Conservation (phyloP, 1,140 invertebrate species). For the Drosophila pruinosa region DNA sequence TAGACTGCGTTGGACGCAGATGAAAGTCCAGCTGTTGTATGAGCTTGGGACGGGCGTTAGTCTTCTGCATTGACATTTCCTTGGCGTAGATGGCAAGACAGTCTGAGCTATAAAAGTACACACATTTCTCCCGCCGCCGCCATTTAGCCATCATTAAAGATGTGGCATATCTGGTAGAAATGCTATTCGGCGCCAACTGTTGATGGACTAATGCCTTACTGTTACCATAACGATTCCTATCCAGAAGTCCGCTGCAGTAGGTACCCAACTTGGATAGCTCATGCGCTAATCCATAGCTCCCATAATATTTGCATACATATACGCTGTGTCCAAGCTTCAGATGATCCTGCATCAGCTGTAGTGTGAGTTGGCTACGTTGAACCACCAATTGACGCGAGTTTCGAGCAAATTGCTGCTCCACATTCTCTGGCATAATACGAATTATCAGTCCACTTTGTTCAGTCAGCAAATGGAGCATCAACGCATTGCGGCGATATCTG, state of each 20-base stretch:
- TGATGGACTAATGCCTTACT: constrained; percentile 64
- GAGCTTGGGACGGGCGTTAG: constrained; percentile 54
- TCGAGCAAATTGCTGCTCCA: constrained; percentile 27
- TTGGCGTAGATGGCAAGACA: constrained; percentile 69
- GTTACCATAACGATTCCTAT: constrained; percentile 67
- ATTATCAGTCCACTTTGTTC: constrained; percentile 62
- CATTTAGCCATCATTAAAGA: constrained; percentile 70
- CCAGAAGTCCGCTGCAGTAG: constrained; percentile 65
- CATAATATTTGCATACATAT: constrained; percentile 66
- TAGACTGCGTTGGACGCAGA: constrained; percentile 25
- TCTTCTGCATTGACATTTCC: constrained; percentile 69
- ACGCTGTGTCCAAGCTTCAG: constrained; percentile 50
- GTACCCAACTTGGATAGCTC: constrained; percentile 51
- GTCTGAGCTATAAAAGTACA: constrained; percentile 71
- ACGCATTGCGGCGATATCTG: constrained; percentile 50
- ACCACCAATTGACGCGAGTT: constrained; percentile 61
- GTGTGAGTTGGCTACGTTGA: constrained; percentile 40
- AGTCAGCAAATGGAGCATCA: constrained; percentile 54
- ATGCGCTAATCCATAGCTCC: constrained; percentile 62
- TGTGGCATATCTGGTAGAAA: constrained; percentile 55
- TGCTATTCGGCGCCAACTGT: constrained; percentile 41
- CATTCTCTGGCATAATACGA: constrained; percentile 55
- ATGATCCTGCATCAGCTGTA: constrained; percentile 51
- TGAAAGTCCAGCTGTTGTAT: constrained; percentile 67
- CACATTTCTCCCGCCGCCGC: constrained; percentile 51